These are phyloP conservation scores for Oryctes rhinoceros DNA, from an alignment of 1,140 invertebrate species.

Conservation along the genomic window DNA sequence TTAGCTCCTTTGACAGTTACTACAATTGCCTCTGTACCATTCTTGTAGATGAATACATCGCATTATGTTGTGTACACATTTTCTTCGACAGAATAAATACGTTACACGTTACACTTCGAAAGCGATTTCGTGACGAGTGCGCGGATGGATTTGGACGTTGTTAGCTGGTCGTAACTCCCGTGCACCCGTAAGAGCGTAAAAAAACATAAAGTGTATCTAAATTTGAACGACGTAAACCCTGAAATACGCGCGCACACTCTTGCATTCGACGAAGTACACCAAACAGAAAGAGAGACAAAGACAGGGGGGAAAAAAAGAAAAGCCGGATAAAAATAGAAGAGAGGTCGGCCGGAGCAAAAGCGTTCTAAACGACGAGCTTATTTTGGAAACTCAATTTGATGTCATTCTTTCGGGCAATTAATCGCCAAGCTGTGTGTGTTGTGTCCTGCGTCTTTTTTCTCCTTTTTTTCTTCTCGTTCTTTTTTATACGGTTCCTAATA, in stretches of 20 bases:
- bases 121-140: too few relatives aligned
- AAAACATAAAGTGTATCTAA: slow-evolving; percentile 24
- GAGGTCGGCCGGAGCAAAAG: slow-evolving; percentile 21
- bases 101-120: too few relatives aligned
- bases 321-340: slow-evolving; percentile 28
- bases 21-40: too few relatives aligned
- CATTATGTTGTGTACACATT: too few relatives aligned
- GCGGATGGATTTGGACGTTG: background rate
- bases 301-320: background rate
- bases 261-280: background rate
- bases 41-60: too few relatives aligned
- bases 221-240: slow-evolving; percentile 29
- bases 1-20: too few relatives aligned
- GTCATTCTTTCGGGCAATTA: slow-evolving; percentile 37
- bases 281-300: background rate
- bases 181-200: background rate
- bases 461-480: slow-evolving; percentile 7
- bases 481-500: background rate
- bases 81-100: too few relatives aligned
- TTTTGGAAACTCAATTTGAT: slow-evolving; percentile 37
- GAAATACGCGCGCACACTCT: background rate
- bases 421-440: background rate
- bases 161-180: background rate
- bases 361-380: slow-evolving; percentile 33
- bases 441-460: slow-evolving; percentile 17